Conservation (phyloP, 2,113 vertebrate species). For the Megatriorchis doriae region DNA sequence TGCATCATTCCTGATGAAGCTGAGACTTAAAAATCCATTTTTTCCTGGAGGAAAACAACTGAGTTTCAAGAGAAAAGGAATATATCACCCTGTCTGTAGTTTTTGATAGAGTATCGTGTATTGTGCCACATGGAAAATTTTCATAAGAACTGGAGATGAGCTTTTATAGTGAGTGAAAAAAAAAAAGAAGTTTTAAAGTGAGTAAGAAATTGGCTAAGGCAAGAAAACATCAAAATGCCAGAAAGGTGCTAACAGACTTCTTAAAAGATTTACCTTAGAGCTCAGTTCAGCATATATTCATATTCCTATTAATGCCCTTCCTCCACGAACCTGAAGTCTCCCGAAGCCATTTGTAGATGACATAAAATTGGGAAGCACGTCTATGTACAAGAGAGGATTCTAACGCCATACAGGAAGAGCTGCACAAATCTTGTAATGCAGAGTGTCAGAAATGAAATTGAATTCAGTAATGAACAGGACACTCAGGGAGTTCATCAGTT, state of each 20-base stretch:
- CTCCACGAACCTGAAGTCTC: neutral
- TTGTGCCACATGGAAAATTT: neutral
- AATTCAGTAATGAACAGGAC: neutral
- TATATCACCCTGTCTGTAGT: neutral
- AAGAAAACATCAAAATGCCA: neutral
- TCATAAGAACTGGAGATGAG: neutral
- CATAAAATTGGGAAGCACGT: neutral
- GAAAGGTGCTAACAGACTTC: neutral
- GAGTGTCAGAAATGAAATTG: conserved; percentile 9
- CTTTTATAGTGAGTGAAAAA: neutral
- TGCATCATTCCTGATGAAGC: neutral
- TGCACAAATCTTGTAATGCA: conserved; percentile 18
- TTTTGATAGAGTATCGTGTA: neutral
- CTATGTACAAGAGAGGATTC: neutral
- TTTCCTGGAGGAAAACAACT: neutral
- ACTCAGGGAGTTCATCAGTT: neutral
- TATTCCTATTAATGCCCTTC: neutral
- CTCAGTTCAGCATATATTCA: neutral
- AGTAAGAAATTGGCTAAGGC: neutral
- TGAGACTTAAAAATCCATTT: neutral
- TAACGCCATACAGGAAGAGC: neutral
- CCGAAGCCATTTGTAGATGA: neutral
- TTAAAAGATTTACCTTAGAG: neutral
- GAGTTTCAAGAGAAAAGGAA: neutral
- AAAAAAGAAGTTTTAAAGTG: neutral